Evolutionary conservation across 2,113 vertebrate species (phyloP).

Genomic region (Microcebus tavaratra): DNA sequence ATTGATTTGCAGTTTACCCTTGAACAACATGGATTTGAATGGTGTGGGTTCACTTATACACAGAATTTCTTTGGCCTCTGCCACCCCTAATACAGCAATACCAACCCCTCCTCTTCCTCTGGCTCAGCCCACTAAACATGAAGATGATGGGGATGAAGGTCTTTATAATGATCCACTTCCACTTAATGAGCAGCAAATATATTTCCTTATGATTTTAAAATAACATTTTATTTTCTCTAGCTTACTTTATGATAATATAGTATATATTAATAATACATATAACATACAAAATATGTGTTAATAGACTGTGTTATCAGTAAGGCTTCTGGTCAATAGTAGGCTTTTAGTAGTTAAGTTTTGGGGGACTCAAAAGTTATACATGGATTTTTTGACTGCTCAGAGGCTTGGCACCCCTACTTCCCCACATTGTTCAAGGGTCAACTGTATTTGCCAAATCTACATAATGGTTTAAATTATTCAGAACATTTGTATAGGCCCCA

Average conservation of each 20-base stretch:
- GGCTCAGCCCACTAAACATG: not conserved
- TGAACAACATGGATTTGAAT: not conserved
- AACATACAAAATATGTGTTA: not conserved
- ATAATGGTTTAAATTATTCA: constrained; percentile 19
- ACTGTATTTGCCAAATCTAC: not conserved
- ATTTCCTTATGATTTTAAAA: not conserved
- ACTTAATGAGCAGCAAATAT: not conserved
- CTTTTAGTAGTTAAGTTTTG: not conserved
- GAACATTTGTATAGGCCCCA: not conserved
- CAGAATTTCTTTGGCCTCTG: not conserved
- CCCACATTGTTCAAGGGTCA: not conserved
- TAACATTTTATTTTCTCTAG: not conserved
- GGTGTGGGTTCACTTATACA: not conserved
- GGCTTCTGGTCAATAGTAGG: not conserved
- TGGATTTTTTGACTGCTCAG: not conserved
- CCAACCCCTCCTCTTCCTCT: not conserved
- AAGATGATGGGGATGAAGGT: not conserved
- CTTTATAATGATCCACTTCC: not conserved
- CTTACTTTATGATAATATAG: not conserved
- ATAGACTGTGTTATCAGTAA: not conserved
- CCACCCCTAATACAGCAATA: not conserved
- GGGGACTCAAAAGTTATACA: not conserved
- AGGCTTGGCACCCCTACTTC: not conserved
- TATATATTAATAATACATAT: not conserved
- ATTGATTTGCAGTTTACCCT: not conserved